Base-by-base conservation (phyloP, 2,888 invertebrate genomes). In the Aphodius granarius region DNA sequence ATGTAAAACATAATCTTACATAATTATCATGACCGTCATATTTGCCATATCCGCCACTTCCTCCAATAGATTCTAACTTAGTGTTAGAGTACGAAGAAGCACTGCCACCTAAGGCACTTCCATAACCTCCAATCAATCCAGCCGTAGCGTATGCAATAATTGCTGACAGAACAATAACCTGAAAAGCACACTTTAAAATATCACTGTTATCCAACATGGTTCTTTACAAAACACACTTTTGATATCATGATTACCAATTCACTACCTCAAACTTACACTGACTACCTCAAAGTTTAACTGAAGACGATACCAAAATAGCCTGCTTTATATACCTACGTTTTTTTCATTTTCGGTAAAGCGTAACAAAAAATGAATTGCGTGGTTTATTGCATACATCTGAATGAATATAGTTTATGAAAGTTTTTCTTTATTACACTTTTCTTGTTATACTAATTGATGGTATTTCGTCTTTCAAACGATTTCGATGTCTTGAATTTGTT, bases 51-150 rank as follows among this genome's bases (percentile, higher is more conserved):
- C 64, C 21, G n/a, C 63, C 62, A 1, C 62, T 18, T 17, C 71
- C 72, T 43, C 72, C 72, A 17, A 63, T 70, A 13, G 70, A 71
- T 13, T 72, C 15, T 19, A 74, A 18, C 19, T 74, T 22, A 9
- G 74, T 70, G 64, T 74, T 74, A 2, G 43, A 68, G n/a, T 70
- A 62, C 5, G 74, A 74, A n/a, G 21, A 64, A 16, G 74, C 74
- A 13, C 74, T 70, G 63, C 70, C 74, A 21, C 64, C 74, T 3
- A 74, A 63, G 20, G 21, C 63, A 16, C 71, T 74, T 6, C 74
- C 74, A 66, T 74, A 74, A 19, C 74, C 71, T 21, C 71, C 71
- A 64, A 74, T 68, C 18, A 70, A 68, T 63, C 74, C 74, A 20
- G 70, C 74, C 15, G 70, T 63, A 19, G 70, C 74, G 15, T 68